A percentile compares a stretch with the other conserved stretches of the same genome.
Evolutionary conservation across 2,888 invertebrate genomes (phyloP).

Genomic region (Pinctada fucata): DNA sequence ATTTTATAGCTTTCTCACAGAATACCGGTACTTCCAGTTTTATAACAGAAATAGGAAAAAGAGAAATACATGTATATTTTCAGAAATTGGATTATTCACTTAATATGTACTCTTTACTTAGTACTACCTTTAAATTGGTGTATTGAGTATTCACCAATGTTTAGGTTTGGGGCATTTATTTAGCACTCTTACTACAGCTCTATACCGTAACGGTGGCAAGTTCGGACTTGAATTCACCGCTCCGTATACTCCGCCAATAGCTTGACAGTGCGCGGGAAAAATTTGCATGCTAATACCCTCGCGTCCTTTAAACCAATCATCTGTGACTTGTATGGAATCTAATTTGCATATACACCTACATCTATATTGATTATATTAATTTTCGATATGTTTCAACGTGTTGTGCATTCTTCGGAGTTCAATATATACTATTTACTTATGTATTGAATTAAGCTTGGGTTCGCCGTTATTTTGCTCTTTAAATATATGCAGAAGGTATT

Average conservation of each 20-base stretch:
- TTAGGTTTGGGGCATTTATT: background rate
- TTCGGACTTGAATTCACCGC: conserved; percentile 45
- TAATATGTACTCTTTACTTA: background rate
- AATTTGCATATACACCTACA: conserved; percentile 49
- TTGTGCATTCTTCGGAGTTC: background rate
- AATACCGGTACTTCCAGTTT: too few relatives aligned
- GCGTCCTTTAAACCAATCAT: conserved; percentile 40
- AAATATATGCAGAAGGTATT: conserved; percentile 15
- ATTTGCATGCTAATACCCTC: conserved; percentile 53
- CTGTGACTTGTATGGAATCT: conserved; percentile 35
- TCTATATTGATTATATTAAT: conserved; percentile 34
- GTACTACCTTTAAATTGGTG: background rate
- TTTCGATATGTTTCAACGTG: conserved; percentile 1
- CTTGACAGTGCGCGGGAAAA: conserved; percentile 49
- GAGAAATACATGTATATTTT: too few relatives aligned
- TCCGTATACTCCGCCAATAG: conserved; percentile 52
- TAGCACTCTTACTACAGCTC: too few relatives aligned
- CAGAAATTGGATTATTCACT: background rate
- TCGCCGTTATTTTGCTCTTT: conserved; percentile 19
- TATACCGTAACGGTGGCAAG: conserved; percentile 19
- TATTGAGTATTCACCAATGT: background rate
- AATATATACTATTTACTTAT: conserved; percentile 33
- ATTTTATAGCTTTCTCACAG: too few relatives aligned
- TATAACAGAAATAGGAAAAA: too few relatives aligned
- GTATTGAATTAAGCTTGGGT: conserved; percentile 15